phyloP scores from a whole-genome alignment of 2,113 vertebrate species.

The Peromyscus polionotus region DNA sequence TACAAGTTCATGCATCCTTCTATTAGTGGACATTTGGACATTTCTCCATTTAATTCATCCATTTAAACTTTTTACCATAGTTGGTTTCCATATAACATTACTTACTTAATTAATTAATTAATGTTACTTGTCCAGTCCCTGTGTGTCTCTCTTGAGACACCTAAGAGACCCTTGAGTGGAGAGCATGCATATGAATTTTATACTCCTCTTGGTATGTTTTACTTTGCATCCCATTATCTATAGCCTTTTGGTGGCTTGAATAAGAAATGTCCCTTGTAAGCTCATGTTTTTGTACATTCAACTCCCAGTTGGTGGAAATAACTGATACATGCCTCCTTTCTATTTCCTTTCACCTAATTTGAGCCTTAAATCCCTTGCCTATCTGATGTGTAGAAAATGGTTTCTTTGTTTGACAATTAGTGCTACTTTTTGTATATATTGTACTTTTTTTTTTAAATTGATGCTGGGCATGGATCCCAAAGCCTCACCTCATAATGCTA shows the following conservation, averaged over 20 bases:
- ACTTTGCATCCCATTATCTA: background rate
- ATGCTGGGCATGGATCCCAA: background rate
- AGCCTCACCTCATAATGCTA: background rate
- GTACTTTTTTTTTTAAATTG: background rate
- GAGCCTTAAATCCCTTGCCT: conserved; percentile 27
- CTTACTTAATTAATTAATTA: too few relatives aligned
- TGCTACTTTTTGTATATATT: background rate
- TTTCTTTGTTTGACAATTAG: conserved; percentile 48
- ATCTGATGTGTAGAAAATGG: background rate
- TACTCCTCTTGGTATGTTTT: background rate
- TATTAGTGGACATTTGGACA: background rate
- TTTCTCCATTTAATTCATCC: background rate
- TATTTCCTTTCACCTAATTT: conserved; percentile 45
- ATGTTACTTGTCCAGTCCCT: background rate
- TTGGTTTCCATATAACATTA: background rate
- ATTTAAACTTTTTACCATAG: background rate
- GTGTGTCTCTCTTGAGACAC: background rate
- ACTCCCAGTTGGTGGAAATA: background rate
- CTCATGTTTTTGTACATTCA: background rate
- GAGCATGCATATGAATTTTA: background rate
- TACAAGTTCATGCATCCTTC: too few relatives aligned
- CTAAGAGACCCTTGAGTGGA: background rate
- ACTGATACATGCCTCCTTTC: background rate
- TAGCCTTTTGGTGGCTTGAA: background rate
- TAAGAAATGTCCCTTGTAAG: background rate